Evolutionary conservation across 2,888 invertebrate genomes (phyloP).

Genomic region (Latheticus oryzae): DNA sequence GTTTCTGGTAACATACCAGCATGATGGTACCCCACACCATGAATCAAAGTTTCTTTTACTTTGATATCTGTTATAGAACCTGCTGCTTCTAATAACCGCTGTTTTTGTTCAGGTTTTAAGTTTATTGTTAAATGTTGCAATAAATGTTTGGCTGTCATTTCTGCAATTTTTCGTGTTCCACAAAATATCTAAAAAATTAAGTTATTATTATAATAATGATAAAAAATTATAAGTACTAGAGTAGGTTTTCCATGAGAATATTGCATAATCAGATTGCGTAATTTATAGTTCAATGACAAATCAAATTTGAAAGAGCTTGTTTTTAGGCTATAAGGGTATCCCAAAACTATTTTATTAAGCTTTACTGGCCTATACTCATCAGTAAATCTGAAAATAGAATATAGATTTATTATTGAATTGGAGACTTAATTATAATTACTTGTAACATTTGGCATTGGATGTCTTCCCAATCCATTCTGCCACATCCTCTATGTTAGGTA

Average conservation of each 20-base stretch:
- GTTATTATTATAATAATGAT: too few relatives aligned
- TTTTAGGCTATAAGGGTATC: conserved; percentile 72
- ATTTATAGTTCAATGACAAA: conserved; percentile 79
- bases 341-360: conserved; percentile 78
- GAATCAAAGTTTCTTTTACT: conserved; percentile 67
- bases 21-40: conserved; percentile 83
- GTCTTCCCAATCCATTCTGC: conserved; percentile 75
- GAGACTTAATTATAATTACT: conserved; percentile 60
- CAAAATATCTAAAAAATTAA: conserved; percentile 74
- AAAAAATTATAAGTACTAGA: conserved; percentile 67
- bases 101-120: conserved; percentile 66
- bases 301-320: conserved; percentile 80
- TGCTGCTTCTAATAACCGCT: conserved; percentile 65
- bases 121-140: conserved; percentile 71
- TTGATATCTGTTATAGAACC: conserved; percentile 58
- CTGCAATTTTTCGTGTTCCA: conserved; percentile 79
- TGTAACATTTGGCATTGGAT: conserved; percentile 68
- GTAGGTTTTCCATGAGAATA: conserved; percentile 81
- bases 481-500: conserved; percentile 82
- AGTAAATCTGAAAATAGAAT: conserved; percentile 70
- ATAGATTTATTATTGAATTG: conserved; percentile 2
- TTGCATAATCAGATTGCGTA: conserved; percentile 75
- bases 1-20: conserved; percentile 79
- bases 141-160: conserved; percentile 75
- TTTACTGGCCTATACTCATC: conserved; percentile 81